Evolutionary conservation across 2,113 vertebrate species (phyloP).

Genomic region (Charina bottae): DNA sequence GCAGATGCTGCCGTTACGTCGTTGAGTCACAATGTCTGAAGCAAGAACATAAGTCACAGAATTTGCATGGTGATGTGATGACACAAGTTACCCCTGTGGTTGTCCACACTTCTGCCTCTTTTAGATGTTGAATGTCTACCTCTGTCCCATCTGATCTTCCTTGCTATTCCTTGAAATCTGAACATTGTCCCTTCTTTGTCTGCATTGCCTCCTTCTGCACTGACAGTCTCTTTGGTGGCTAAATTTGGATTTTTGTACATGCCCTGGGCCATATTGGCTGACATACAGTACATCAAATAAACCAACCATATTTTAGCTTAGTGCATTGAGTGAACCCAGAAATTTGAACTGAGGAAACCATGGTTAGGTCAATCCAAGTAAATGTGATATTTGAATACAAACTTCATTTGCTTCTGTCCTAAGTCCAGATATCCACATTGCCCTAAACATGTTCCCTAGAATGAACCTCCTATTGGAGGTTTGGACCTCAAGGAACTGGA

Average conservation of each 20-base stretch:
- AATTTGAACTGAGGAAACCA: neutral
- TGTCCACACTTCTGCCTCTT: neutral
- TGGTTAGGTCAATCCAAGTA: neutral
- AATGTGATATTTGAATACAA: neutral
- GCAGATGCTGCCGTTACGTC: too few relatives aligned
- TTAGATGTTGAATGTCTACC: neutral
- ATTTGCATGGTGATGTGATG: neutral
- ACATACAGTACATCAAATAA: neutral
- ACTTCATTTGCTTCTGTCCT: neutral
- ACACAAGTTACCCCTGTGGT: neutral
- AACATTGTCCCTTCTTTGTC: neutral
- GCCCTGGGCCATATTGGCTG: neutral
- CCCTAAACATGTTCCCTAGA: neutral
- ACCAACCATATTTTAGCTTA: neutral
- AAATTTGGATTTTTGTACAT: neutral
- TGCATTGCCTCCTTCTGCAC: neutral
- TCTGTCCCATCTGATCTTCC: neutral
- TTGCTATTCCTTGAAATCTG: neutral
- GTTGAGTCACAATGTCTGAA: neutral
- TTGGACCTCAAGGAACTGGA: neutral
- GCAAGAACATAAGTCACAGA: neutral
- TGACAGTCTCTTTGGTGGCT: neutral
- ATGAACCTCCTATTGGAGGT: neutral
- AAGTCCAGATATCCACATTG: neutral
- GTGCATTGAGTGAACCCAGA: neutral